Percentiles rank a stretch among this genome's conserved stretches.
Conservation (phyloP, 2,888 invertebrate species). For the Ochropleura plecta region DNA sequence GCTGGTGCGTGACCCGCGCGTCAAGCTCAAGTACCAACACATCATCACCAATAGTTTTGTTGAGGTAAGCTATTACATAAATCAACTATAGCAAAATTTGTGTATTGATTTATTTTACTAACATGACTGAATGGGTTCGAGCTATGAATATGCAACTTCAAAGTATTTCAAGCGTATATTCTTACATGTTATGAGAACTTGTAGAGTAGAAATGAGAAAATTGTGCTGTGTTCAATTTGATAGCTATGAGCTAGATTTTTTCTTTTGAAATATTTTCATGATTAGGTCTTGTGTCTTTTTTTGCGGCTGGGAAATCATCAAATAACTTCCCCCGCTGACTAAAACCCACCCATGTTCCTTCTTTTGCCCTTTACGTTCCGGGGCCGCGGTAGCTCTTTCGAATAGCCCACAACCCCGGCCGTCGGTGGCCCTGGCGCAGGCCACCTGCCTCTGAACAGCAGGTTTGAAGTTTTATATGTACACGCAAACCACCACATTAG, state of each 20-base stretch:
- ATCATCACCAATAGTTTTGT: slow-evolving; percentile 99
- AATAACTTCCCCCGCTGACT: too few species aligned
- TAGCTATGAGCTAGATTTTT: background rate
- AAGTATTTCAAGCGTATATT: background rate
- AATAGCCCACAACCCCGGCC: too few species aligned
- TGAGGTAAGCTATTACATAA: slow-evolving; percentile 91
- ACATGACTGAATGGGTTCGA: background rate
- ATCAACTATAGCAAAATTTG: background rate
- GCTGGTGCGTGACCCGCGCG: slow-evolving; percentile 96
- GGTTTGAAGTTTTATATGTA: background rate
- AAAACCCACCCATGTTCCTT: too few species aligned
- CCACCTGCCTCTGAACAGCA: background rate
- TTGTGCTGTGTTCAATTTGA: background rate
- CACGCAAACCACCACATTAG: background rate
- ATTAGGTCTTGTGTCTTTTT: too few species aligned
- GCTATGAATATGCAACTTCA: background rate
- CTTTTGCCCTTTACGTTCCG: too few species aligned
- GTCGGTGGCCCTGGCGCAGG: too few species aligned
- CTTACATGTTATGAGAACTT: background rate
- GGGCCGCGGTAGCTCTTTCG: too few species aligned
- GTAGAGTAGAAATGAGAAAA: background rate
- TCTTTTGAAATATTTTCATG: background rate
- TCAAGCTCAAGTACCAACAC: slow-evolving; percentile 98
- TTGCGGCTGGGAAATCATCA: too few species aligned
- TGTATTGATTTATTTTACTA: background rate